These are phyloP conservation scores for Drosophila cardini DNA, from an alignment of 1,140 invertebrate genomes.

Conservation along the genomic window DNA sequence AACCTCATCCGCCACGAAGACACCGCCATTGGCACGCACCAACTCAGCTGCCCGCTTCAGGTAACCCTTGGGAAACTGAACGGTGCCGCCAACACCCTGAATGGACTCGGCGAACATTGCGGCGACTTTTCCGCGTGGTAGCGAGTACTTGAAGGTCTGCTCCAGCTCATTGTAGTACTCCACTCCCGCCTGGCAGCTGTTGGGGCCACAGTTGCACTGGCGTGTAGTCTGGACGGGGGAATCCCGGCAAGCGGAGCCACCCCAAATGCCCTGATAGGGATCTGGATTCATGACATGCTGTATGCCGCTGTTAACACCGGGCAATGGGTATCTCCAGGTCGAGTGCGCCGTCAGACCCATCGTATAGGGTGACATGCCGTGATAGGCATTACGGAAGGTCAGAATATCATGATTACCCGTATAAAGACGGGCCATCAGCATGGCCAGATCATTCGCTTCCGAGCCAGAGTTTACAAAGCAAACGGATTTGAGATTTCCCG, in stretches of 20 bases:
- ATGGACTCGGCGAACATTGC: constrained; percentile 97
- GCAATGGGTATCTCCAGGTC: constrained; percentile 91
- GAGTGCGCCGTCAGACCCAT: constrained; percentile 93
- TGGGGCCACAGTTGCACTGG: constrained; percentile 88
- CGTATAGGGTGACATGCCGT: constrained; percentile 94
- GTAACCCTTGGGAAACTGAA: constrained; percentile 96
- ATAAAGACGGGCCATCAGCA: constrained; percentile 93
- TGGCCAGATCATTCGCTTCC: constrained; percentile 98
- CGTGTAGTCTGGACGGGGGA: constrained; percentile 91
- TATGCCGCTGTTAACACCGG: constrained; percentile 90
- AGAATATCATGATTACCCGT: constrained; percentile 94
- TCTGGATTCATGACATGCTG: constrained; percentile 97
- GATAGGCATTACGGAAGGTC: constrained; percentile 94
- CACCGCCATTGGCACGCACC: constrained; percentile 91
- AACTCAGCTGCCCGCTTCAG: constrained; percentile 93
- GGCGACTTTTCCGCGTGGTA: constrained; percentile 91
- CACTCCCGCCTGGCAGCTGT: constrained; percentile 89
- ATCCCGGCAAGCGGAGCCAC: constrained; percentile 94
- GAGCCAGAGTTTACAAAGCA: constrained; percentile 98
- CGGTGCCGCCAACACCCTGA: constrained; percentile 95
- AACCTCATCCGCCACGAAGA: constrained; percentile 97
- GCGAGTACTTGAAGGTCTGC: constrained; percentile 90
- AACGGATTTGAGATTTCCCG: constrained; percentile 93
- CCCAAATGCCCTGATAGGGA: constrained; percentile 95
- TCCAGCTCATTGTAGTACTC: constrained; percentile 93